Base-by-base conservation (phyloP, 2,888 invertebrate species). In the Choreutis nemorana region DNA sequence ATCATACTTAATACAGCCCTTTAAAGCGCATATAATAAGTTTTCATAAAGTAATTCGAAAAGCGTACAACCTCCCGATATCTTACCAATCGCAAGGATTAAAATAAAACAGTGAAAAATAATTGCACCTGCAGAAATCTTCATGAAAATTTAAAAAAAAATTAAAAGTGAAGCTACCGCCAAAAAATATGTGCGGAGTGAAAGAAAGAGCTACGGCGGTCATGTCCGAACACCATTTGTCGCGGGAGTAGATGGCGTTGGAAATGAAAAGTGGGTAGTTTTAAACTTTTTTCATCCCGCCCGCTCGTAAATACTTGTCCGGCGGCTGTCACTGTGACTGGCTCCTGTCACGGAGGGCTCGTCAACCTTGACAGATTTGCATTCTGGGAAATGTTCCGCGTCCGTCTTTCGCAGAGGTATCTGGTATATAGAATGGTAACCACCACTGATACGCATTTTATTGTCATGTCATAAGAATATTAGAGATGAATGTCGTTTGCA, bases 211-310 rank as follows among this genome's bases (percentile, higher is more conserved):
- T n/a, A n/a, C n/a, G n/a, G n/a, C 48, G 60, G 70, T 68, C 71
- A 72, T 64, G 71, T 70, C 70, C 67, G 50, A 63, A 60, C 48
- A 51, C 57, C 70, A 70, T 59, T 59, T 59, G 57, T 59, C 57
- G 48, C 43, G 39, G 37, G 39, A 50, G 65, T 72, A 70, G 71
- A 71, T 72, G 72, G 62, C 66, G 56, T 66, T 60, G 59, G 57
- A 68, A 72, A 70, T 72, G 70, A 72, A 67, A 70, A 71, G 71
- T 60, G 64, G 63, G 62, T 70, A 64, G 68, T 68, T 64, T 55
- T 37, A 48, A 59, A 60, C 58, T 66, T 63, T 52, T 57, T 60
- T 54, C 50, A 49, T 48, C 43, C 47, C 53, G 37, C 39, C 29
- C 41, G 35, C 48, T 58, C 61, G 64, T 67, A 67, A 68, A 65